phyloP scores from a whole-genome alignment of 1,140 invertebrate genomes.

The Choristoneura fumiferana region DNA sequence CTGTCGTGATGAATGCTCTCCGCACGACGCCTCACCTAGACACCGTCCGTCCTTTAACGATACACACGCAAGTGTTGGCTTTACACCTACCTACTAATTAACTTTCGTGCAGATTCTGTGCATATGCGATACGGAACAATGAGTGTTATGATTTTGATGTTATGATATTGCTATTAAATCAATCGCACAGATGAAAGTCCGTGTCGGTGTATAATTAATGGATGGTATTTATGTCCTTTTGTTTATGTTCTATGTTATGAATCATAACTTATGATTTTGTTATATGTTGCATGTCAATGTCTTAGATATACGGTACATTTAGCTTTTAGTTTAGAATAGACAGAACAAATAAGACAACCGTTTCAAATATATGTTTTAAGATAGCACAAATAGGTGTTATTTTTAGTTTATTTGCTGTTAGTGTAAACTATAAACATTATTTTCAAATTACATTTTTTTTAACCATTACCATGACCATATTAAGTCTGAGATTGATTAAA shows the following conservation, averaged over 20 bases:
- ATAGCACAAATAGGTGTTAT: too few relatives aligned
- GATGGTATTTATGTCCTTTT: conserved; percentile 17
- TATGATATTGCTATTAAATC: not conserved
- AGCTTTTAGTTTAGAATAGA: not conserved
- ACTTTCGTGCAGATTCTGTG: not conserved
- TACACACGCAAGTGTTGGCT: conserved; percentile 9
- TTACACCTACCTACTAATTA: conserved; percentile 7
- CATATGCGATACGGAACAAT: not conserved
- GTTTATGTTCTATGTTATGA: conserved; percentile 16
- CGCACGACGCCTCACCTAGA: conserved; percentile 11
- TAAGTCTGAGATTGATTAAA: too few relatives aligned
- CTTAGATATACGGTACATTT: not conserved
- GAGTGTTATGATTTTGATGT: not conserved
- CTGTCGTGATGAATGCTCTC: conserved; percentile 14
- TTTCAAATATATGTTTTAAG: too few relatives aligned
- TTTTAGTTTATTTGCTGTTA: too few relatives aligned
- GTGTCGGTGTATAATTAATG: conserved; percentile 9
- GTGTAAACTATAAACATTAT: too few relatives aligned
- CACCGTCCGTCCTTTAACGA: conserved; percentile 1
- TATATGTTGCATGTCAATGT: conserved; percentile 49
- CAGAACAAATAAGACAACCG: too few relatives aligned
- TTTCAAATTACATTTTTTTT: too few relatives aligned
- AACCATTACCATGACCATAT: too few relatives aligned
- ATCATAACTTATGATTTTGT: too few relatives aligned
- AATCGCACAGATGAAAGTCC: not conserved